These are phyloP conservation scores for Hydropotes inermis DNA, from an alignment of 2,113 vertebrate genomes.

Conservation along the genomic window DNA sequence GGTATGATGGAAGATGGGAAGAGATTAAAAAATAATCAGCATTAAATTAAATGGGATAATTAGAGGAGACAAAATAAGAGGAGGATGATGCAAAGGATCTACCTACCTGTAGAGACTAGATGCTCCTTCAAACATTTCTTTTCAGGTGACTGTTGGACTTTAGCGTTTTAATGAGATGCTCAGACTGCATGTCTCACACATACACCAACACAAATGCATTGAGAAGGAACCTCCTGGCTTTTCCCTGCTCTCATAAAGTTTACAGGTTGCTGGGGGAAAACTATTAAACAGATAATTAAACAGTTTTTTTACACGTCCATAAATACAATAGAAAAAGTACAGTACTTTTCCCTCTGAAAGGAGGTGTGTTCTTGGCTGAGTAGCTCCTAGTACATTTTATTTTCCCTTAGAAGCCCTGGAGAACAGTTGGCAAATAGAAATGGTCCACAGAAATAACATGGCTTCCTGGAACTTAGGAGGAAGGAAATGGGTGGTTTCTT, in stretches of 20 bases:
- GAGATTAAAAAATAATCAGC: slow-evolving; percentile 65
- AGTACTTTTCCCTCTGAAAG: background rate
- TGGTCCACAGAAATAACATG: slow-evolving; percentile 64
- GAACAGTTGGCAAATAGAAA: slow-evolving; percentile 57
- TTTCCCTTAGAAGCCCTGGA: slow-evolving; percentile 43
- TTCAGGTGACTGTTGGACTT: background rate
- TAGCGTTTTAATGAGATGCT: slow-evolving; percentile 29
- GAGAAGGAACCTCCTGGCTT: background rate
- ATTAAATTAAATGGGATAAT: slow-evolving; percentile 62
- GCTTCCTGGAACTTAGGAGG: slow-evolving; percentile 70
- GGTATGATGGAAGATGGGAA: slow-evolving; percentile 28
- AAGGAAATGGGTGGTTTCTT: slow-evolving; percentile 76
- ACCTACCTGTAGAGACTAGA: slow-evolving; percentile 40
- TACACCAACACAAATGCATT: background rate
- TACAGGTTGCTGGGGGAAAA: background rate
- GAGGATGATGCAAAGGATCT: background rate
- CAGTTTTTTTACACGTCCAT: background rate
- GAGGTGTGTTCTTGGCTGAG: slow-evolving; percentile 28
- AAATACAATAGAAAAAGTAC: background rate
- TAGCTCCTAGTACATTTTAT: slow-evolving; percentile 35
- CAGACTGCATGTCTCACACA: background rate
- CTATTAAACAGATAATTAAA: background rate
- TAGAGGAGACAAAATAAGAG: slow-evolving; percentile 34
- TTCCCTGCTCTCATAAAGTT: background rate
- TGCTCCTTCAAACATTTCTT: background rate